Percentiles rank a stretch among this genome's conserved stretches.
phyloP scores from a whole-genome alignment of 2,113 vertebrate genomes.

The Vicugna pacos region DNA sequence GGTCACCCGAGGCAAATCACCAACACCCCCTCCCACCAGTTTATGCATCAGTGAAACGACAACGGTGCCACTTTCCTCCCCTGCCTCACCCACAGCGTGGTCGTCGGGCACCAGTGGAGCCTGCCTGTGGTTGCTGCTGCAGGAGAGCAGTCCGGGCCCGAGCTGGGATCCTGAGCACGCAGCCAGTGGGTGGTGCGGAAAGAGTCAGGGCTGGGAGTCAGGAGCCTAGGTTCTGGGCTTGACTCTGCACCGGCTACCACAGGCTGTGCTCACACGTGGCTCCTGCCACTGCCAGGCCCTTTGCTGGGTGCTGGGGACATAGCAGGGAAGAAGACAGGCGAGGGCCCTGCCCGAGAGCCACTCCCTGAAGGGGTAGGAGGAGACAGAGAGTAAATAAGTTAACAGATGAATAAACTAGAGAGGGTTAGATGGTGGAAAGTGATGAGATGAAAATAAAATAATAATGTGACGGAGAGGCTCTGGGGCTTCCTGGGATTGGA shows the following conservation, averaged over 20 bases:
- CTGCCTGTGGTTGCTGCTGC: fast-evolving
- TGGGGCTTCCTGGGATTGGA: background rate
- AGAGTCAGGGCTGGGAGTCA: background rate
- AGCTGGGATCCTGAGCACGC: background rate
- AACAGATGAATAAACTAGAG: background rate
- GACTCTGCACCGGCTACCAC: background rate
- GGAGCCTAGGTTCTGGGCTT: background rate
- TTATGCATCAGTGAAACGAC: background rate
- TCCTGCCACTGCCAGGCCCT: background rate
- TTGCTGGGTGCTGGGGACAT: background rate
- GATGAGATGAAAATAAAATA: background rate
- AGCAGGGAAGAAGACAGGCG: background rate
- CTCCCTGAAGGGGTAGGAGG: background rate
- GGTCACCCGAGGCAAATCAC: background rate
- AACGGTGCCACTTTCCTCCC: background rate
- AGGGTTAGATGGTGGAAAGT: background rate
- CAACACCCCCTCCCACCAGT: background rate
- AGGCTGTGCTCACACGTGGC: background rate
- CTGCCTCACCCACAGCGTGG: background rate
- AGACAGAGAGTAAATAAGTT: background rate
- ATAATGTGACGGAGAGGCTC: no score
- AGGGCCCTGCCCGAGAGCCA: background rate
- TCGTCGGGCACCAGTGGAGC: fast-evolving
- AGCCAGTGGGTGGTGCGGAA: background rate
- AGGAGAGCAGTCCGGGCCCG: background rate